These are phyloP conservation scores for Porites evermanni DNA, from an alignment of 92 coral and sea anemone species.

Conservation along the genomic window DNA sequence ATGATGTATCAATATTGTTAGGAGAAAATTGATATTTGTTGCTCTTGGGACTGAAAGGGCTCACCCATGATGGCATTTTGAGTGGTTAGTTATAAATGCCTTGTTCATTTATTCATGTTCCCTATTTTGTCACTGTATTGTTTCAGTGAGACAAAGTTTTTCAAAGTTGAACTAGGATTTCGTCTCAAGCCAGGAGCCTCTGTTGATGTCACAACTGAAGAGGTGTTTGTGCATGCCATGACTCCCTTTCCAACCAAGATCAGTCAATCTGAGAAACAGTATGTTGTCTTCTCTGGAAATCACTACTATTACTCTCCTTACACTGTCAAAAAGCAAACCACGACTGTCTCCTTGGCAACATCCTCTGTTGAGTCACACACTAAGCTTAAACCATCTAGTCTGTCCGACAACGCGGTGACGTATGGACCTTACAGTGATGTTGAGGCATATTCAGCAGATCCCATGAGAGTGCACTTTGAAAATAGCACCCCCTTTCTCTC, in stretches of 20 bases:
- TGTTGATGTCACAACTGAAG: slow-evolving; percentile 74
- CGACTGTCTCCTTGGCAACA: slow-evolving; percentile 87
- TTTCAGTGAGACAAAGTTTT: slow-evolving; percentile 78
- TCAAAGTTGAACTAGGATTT: slow-evolving; percentile 68
- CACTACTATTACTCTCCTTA: slow-evolving; percentile 89
- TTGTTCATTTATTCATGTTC: too few relatives aligned
- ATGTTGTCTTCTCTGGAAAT: slow-evolving; percentile 92
- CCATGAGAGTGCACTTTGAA: slow-evolving; percentile 95
- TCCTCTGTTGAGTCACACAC: slow-evolving; percentile 90
- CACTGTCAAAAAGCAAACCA: slow-evolving; percentile 80
- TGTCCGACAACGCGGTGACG: slow-evolving; percentile 81
- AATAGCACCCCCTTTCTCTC: slow-evolving; percentile 96
- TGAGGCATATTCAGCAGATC: slow-evolving; percentile 72
- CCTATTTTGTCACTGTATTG: background rate
- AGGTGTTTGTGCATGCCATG: slow-evolving; percentile 91
- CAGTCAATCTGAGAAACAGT: slow-evolving; percentile 91
- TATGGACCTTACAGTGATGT: slow-evolving; percentile 93
- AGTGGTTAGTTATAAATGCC: too few relatives aligned
- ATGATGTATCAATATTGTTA: too few relatives aligned
- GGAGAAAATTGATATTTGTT: too few relatives aligned
- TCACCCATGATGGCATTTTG: too few relatives aligned
- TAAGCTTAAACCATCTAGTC: slow-evolving; percentile 86
- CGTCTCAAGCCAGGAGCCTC: slow-evolving; percentile 75
- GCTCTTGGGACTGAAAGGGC: too few relatives aligned
- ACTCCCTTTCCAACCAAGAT: slow-evolving; percentile 91